These are phyloP conservation scores for Chrysomallon squamiferum DNA, from an alignment of 1,140 invertebrate species.

Conservation along the genomic window DNA sequence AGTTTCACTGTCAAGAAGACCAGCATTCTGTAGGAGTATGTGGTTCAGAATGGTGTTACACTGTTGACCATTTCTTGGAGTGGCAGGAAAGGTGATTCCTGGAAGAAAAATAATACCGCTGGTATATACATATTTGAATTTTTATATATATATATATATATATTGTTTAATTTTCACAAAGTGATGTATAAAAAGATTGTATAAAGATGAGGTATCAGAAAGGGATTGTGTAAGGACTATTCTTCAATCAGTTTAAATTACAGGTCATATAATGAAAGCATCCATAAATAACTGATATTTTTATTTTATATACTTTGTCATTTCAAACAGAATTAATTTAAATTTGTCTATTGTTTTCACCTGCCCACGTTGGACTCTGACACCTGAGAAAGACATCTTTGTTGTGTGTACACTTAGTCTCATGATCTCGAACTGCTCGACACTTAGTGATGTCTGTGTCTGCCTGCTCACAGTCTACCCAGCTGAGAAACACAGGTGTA, in stretches of 20 bases:
- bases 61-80: constrained; percentile 27
- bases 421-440: constrained; percentile 79
- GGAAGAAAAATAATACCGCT: background rate
- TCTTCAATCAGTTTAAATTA: too few relatives aligned
- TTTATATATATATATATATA: too few relatives aligned
- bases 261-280: too few relatives aligned
- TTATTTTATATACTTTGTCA: too few relatives aligned
- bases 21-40: constrained; percentile 69
- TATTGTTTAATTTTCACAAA: too few relatives aligned
- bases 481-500: constrained; percentile 68
- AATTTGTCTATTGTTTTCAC: constrained; percentile 25
- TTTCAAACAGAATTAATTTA: too few relatives aligned
- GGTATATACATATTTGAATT: too few relatives aligned
- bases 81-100: constrained; percentile 56
- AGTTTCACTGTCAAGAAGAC: constrained; percentile 91
- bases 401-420: constrained; percentile 59
- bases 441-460: constrained; percentile 93
- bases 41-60: constrained; percentile 41
- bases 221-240: too few relatives aligned
- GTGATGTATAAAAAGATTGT: too few relatives aligned
- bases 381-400: constrained; percentile 58
- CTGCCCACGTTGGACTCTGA: constrained; percentile 59
- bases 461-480: constrained; percentile 88
- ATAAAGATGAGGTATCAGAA: too few relatives aligned
- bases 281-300: too few relatives aligned